Evolutionary conservation across 2,888 invertebrate species (phyloP).

Genomic region (Scrobipalpa atriplicella): DNA sequence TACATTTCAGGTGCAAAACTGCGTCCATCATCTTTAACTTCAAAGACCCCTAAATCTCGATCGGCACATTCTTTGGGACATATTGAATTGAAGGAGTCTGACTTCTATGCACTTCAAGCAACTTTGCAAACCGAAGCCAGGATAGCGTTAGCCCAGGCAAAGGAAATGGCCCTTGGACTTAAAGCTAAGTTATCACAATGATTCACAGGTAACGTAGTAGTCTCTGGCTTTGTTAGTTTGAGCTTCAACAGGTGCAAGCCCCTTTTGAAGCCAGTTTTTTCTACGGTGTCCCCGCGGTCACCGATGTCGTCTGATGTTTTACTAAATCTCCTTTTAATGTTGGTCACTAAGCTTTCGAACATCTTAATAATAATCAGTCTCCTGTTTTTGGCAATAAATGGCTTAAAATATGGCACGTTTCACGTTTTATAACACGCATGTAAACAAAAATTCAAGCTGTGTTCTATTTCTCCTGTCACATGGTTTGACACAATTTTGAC

Average conservation of each 20-base stretch:
- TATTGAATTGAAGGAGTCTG: slow-evolving; percentile 84
- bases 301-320: slow-evolving; percentile 58
- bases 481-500: slow-evolving; percentile 50
- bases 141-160: slow-evolving; percentile 90
- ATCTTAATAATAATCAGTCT: slow-evolving; percentile 78
- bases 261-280: slow-evolving; percentile 63
- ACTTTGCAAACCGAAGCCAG: slow-evolving; percentile 93
- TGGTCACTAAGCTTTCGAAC: slow-evolving; percentile 73
- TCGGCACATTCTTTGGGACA: slow-evolving; percentile 76
- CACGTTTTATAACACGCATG: slow-evolving; percentile 46
- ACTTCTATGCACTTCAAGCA: slow-evolving; percentile 91
- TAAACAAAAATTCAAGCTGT: slow-evolving; percentile 50
- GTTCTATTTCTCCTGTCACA: slow-evolving; percentile 43
- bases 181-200: slow-evolving; percentile 71
- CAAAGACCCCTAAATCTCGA: slow-evolving; percentile 72
- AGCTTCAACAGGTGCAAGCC: slow-evolving; percentile 64
- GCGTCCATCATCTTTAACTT: slow-evolving; percentile 70
- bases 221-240: slow-evolving; percentile 59
- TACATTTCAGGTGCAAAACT: slow-evolving; percentile 63
- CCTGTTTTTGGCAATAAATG: slow-evolving; percentile 58
- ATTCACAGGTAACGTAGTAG: slow-evolving; percentile 46
- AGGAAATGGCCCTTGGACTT: slow-evolving; percentile 81
- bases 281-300: slow-evolving; percentile 44
- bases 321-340: slow-evolving; percentile 71
- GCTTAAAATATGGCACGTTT: slow-evolving; percentile 61